Evolutionary conservation across 1,140 invertebrate genomes (phyloP), one percentile per base, ranked within the genome.

Genomic region (Callitettix versicolor): DNA sequence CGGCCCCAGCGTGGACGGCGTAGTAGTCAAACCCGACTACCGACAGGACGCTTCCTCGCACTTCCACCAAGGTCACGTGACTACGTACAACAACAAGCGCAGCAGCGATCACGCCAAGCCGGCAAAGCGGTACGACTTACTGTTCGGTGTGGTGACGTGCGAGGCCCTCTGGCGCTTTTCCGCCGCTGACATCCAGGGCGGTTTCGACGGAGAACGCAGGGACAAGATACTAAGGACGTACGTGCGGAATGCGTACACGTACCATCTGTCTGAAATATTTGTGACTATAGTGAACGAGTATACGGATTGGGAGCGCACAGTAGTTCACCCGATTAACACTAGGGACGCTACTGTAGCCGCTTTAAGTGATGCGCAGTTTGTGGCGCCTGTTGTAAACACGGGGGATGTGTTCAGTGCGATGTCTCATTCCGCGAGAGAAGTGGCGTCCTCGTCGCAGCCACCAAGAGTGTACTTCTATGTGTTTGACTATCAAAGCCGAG

Each of bases 241-340:
- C 65, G 86, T 91, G 14, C 78, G 94, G 49, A 98, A 98, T 69
- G 82, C 91, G 33, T 95, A 92, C 73, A 85, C 81, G 55, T 95
- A 90, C 72, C 93, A 98, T 69, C 78, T 95, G 59, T 92, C 91
- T 64, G 94, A 98, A 71, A 95, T 98, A 68, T 94, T 94, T 71
- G 92, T 94, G 64, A 95, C 95, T 38, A 71, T 92, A 21, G 85
- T 95, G 36, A 96, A 97, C 67, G 92, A 98, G 64, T 99, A 98
- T 67, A 95, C 91, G 12, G 91, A 96, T 68, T 97, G 93, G 94
- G 90, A 94, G 67, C 76, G 86, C 68, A 91, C 91, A 1, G 84
- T 87, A 2, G 81, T 90, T 66, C 89, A 95, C 73, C 91, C 91
- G 21, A 84, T 92, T 43, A 89, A 91, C 62, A 90, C 91, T 0